Conservation (phyloP, 2,888 invertebrate species). For the Aquatica leii region DNA sequence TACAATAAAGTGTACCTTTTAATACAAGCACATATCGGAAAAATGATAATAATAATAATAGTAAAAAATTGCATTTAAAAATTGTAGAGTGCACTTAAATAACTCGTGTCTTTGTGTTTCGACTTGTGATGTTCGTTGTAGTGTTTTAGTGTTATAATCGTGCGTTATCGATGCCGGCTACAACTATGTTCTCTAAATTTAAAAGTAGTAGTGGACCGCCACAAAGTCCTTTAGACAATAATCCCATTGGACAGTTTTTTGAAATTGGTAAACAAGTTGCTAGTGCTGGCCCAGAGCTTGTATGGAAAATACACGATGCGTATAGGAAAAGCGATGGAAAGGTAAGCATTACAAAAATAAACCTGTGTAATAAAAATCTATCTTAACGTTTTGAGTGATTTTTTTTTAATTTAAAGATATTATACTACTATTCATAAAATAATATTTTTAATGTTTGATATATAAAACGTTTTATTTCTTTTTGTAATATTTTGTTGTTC, state of each 20-base stretch:
- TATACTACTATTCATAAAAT: too few species aligned
- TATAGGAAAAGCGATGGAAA: conserved; percentile 87
- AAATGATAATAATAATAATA: conserved; percentile 10
- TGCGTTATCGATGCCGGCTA: conserved; percentile 54
- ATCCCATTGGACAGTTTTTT: conserved; percentile 88
- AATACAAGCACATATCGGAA: conserved; percentile 8
- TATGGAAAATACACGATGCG: conserved; percentile 93
- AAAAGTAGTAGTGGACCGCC: conserved; percentile 67
- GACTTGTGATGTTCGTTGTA: conserved; percentile 17
- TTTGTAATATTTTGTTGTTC: too few species aligned
- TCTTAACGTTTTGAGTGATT: too few species aligned
- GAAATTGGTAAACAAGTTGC: conserved; percentile 84
- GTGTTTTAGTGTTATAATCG: conserved; percentile 18
- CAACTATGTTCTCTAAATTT: conserved; percentile 78
- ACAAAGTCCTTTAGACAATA: conserved; percentile 71
- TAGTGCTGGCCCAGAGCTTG: conserved; percentile 86
- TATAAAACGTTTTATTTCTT: too few species aligned
- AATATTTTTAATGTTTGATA: too few species aligned
- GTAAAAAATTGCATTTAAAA: background rate
- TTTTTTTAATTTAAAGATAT: too few species aligned
- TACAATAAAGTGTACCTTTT: conserved; percentile 8
- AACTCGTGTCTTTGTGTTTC: too few species aligned
- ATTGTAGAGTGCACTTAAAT: conserved; percentile 11
- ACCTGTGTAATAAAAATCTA: too few species aligned
- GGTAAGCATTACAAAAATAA: too few species aligned